phyloP scores from a whole-genome alignment of 2,888 invertebrate species.

The Drosophila anceps region DNA sequence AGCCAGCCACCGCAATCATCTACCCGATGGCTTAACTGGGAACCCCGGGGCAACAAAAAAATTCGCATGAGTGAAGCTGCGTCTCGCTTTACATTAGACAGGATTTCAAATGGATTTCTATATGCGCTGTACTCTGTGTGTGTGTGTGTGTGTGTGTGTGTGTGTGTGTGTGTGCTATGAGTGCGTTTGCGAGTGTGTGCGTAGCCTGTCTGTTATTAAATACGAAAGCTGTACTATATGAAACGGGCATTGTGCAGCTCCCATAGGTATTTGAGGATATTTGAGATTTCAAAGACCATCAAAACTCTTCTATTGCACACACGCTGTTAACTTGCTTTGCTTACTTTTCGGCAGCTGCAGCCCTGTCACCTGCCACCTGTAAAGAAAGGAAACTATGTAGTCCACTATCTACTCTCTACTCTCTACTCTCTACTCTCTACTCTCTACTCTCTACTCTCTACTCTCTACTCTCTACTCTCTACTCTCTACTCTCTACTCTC shows the following conservation, averaged over 20 bases:
- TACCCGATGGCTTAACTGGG: slow-evolving; percentile 1
- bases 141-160: slow-evolving; percentile 11
- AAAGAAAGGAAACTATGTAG: no score
- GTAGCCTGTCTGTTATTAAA: slow-evolving; percentile 63
- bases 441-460: not conserved
- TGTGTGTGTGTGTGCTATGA: not conserved
- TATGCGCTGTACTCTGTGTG: slow-evolving; percentile 48
- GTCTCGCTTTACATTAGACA: slow-evolving; percentile 63
- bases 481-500: not conserved
- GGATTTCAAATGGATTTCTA: slow-evolving; percentile 73
- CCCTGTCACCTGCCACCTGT: not conserved
- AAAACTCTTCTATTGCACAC: not conserved
- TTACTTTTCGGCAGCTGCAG: not conserved
- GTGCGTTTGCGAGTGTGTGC: not conserved
- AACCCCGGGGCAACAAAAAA: slow-evolving; percentile 28
- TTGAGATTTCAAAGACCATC: slow-evolving; percentile 22
- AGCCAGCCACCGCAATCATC: slow-evolving; percentile 14
- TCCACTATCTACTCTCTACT: slow-evolving; percentile 3
- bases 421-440: slow-evolving; percentile 1
- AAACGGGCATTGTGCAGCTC: slow-evolving; percentile 27
- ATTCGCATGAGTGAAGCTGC: slow-evolving; percentile 55
- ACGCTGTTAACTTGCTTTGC: not conserved
- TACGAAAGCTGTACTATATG: slow-evolving; percentile 45
- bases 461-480: slow-evolving; percentile 1
- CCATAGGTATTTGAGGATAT: slow-evolving; percentile 29